These are phyloP conservation scores for Danaus chrysippus DNA, from an alignment of 2,888 invertebrate species.

Conservation along the genomic window DNA sequence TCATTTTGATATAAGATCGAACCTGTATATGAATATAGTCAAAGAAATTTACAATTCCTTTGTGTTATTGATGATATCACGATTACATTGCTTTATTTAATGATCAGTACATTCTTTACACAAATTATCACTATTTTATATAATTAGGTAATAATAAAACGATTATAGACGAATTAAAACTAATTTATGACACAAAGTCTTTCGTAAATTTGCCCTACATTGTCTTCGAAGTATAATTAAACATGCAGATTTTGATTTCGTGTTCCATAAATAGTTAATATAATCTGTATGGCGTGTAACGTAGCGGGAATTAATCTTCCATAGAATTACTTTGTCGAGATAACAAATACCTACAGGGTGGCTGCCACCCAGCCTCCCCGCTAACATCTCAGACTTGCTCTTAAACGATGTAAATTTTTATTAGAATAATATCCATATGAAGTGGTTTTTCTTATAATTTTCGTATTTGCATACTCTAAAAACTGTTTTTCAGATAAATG, in stretches of 20 bases:
- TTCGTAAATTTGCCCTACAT: too few relatives aligned
- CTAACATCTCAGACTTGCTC: slow-evolving; percentile 19
- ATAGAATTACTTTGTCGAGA: slow-evolving; percentile 50
- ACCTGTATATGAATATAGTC: too few relatives aligned
- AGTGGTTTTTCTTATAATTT: too few relatives aligned
- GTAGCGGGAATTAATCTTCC: slow-evolving; percentile 56
- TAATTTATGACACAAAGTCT: too few relatives aligned
- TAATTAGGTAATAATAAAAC: too few relatives aligned
- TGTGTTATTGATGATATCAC: slow-evolving; percentile 73
- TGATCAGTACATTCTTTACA: slow-evolving; percentile 10
- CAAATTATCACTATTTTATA: not conserved
- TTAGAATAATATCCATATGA: not conserved
- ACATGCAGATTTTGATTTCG: slow-evolving; percentile 3
- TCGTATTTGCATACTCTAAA: too few relatives aligned
- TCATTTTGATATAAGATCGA: too few relatives aligned
- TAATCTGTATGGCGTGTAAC: slow-evolving; percentile 39
- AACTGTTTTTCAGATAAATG: too few relatives aligned
- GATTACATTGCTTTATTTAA: slow-evolving; percentile 53
- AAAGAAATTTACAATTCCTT: slow-evolving; percentile 15
- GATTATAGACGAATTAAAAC: too few relatives aligned
- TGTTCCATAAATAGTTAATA: slow-evolving; percentile 26
- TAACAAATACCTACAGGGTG: slow-evolving; percentile 54
- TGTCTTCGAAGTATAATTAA: not conserved
- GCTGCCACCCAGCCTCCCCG: slow-evolving; percentile 21
- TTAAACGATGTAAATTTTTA: slow-evolving; percentile 13